Evolutionary conservation across 2,113 vertebrate genomes (phyloP), one percentile per base, ranked within the genome.

Genomic region (Festucalex cinctus): DNA sequence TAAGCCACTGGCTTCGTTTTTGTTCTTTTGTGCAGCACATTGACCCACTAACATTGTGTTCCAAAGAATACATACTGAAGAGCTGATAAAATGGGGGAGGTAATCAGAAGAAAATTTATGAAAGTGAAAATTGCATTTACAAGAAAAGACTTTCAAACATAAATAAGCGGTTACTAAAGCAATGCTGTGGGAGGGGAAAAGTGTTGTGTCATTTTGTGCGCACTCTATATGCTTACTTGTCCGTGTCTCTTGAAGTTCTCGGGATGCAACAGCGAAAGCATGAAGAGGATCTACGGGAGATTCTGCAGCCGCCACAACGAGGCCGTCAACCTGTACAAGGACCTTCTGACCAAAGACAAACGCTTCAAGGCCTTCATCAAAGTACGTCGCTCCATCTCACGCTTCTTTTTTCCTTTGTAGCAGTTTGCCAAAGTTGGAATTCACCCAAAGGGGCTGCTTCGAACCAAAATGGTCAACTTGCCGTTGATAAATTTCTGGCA

Each of bases 261-360:
- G 0, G 95, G 94, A 1, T 93, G 91, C 69, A 96, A 81, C 0
- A 95, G 94, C 0, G 94, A 97, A 70, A 90, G 85, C 13, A 94
- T 99, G 91, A 98, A 95, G 91, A 94, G 90, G 83, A 92, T 95
- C 0, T 99, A 99, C 0, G 96, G 97, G 58, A 94, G 89, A 79
- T 99, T 99, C 82, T 99, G 97, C 2, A 95, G 96, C 65, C 95
- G 95, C 17, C 97, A 99, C 90, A 98, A 93, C 0, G 95, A 99
- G 74, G 95, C 97, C 0, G 95, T 99, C 12, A 96, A 90, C 88
- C 90, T 95, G 67, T 98, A 97, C 89, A 99, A 99, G 83, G 97
- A 99, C 58, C 91, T 96, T 0, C 87, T 91, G 57, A 90, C 93
- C 48, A 96, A 95, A 90, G 96, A 99, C 74, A 98, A 97, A 66